Base-by-base conservation (phyloP, 1,140 invertebrate species). In the Cydia fagiglandana region DNA sequence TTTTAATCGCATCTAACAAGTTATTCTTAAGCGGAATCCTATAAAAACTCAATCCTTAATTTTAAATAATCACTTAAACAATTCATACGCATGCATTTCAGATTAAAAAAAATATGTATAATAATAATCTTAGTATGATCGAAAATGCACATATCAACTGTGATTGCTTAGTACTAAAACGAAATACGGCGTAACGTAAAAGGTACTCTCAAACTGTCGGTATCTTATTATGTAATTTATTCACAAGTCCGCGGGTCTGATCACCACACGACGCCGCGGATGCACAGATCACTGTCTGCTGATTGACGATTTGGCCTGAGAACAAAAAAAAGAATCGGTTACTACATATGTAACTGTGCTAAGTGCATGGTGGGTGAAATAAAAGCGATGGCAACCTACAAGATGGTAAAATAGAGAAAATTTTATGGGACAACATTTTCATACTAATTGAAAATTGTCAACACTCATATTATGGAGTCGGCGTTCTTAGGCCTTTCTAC, bases 1-100 rank as follows among this genome's bases (percentile, higher is more conserved):
- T 85, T 90, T 92, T 90, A 88, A 89, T 92, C 86, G 85, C 83
- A 86, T 91, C 89, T 89, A 92, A 91, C 90, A 90, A 88, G 83
- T 91, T 88, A 90, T 86, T 88, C 84, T 89, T 90, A 91, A 91
- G 89, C 87, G 80, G 78, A 84, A 83, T 86, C 83, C 85, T 88
- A 88, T 85, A 86, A 64, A 61, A 87, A 89, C 81, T 86, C 85
- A 88, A 84, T 88, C 89, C 87, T 90, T 90, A 88, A 83, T 90
- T 88, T 86, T 83, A 86, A 83, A 86, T 90, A 88, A 91, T 86
- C 82, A 84, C 86, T 91, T 86, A 87, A 89, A 87, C 84, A 85
- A 83, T 88, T 85, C 77, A 87, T 84, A 86, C 82, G 78, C 85
- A 85, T 85, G 80, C 82, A 88, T 84, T 83, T 90, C 85, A 88